Evolutionary conservation across 2,113 vertebrate genomes (phyloP), one percentile per base, ranked within the genome.

Genomic region (Plectropomus leopardus): DNA sequence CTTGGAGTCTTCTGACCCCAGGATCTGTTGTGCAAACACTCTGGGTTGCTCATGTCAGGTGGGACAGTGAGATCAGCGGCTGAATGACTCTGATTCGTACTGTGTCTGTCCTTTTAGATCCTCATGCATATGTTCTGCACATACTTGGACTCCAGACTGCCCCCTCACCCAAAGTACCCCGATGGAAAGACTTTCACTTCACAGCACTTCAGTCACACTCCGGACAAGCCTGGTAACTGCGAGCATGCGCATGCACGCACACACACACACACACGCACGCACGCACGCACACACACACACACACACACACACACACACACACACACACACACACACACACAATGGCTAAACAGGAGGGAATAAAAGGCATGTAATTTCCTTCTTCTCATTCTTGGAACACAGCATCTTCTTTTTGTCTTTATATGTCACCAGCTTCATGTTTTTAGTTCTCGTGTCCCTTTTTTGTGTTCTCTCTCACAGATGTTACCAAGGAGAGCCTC

Each of bases 141-240:
- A 0, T 99, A 99, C 91, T 94, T 99, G 11, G 98, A 99, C 91
- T 98, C 98, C 78, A 93, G 98, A 86, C 94, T 99, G 13, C 98
- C 98, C 0, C 97, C 97, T 0, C 97, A 99, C 76, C 98, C 98
- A 32, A 98, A 98, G 17, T 99, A 99, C 36, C 98, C 98, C 0
- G 97, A 99, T 0, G 98, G 98, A 23, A 99, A 99, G 85, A 99
- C 98, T 17, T 99, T 99, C 75, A 99, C 98, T 0, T 96, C 97
- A 4, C 98, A 99, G 10, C 98, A 99, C 89, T 99, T 98, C 82
- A 88, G 97, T 65, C 98, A 98, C 82, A 97, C 95, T 0, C 97
- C 98, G 0, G 97, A 99, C 71, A 99, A 99, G 80, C 97, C 98
- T 92, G 98, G 98, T 98, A 92, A 83, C 1, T 40, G 0, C 28